Conservation (phyloP, 92 coral and sea anemone genomes). For the Phymanthus crucifer region DNA sequence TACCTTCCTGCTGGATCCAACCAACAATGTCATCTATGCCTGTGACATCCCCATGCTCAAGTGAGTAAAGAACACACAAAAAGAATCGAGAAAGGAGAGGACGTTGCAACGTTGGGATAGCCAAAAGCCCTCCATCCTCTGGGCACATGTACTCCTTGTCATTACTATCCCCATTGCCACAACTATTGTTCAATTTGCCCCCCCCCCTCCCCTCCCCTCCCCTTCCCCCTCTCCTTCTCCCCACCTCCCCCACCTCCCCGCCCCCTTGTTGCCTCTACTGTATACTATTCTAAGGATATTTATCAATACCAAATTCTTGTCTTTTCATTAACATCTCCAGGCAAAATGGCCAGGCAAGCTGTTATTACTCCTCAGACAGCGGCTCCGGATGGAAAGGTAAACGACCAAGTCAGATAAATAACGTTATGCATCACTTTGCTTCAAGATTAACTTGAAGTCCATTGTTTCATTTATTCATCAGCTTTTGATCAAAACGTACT, state of each 20-base stretch:
- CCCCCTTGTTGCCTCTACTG: too few species aligned
- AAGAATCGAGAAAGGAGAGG: neutral
- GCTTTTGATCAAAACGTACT: constrained; percentile 20
- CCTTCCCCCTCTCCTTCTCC: neutral
- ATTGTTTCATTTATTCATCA: neutral
- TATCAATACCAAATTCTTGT: too few species aligned
- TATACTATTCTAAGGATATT: too few species aligned
- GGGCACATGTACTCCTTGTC: too few species aligned
- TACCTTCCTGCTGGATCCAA: constrained; percentile 8
- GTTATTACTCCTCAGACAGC: constrained; percentile 18
- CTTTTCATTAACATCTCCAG: neutral
- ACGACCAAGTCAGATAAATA: too few species aligned
- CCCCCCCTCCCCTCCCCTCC: too few species aligned
- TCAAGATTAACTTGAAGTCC: too few species aligned
- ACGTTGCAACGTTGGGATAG: too few species aligned
- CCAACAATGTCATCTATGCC: constrained; percentile 4
- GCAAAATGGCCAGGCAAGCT: constrained; percentile 10
- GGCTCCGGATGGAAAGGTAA: constrained; percentile 9
- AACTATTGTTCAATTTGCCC: too few species aligned
- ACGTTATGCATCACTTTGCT: too few species aligned
- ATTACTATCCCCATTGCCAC: too few species aligned
- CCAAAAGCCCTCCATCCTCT: too few species aligned
- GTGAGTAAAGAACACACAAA: neutral
- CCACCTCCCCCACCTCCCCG: neutral
- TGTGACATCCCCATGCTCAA: constrained; percentile 18